phyloP scores from a whole-genome alignment of 2,797 vertebrate species.

The Tachyglossus aculeatus region DNA sequence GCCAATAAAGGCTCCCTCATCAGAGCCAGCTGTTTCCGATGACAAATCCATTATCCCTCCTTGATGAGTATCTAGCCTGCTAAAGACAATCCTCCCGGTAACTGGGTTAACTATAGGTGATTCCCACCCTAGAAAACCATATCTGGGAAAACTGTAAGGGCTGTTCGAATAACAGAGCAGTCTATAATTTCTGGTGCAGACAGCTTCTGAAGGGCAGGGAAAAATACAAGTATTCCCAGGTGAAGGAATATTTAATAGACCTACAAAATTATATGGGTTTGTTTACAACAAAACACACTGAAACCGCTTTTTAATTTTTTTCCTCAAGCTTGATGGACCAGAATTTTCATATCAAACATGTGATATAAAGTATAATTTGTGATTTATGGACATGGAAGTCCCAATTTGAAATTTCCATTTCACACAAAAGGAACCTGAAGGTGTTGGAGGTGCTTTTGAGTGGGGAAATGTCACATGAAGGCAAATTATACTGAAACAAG shows the following conservation, averaged over 20 bases:
- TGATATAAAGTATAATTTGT: too few species aligned
- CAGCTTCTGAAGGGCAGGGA: neutral
- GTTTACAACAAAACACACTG: too few species aligned
- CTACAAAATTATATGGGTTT: too few species aligned
- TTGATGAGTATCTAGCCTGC: neutral
- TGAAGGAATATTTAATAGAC: too few species aligned
- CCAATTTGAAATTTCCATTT: conserved; percentile 41
- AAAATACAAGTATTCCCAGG: too few species aligned
- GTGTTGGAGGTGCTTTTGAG: too few species aligned
- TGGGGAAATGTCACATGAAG: too few species aligned
- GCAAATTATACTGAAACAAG: too few species aligned
- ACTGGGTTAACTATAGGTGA: neutral
- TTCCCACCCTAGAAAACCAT: neutral
- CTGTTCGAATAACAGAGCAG: neutral
- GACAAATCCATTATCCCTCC: conserved; percentile 14
- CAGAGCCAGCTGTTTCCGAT: conserved; percentile 39
- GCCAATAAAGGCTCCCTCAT: conserved; percentile 25
- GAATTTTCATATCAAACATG: too few species aligned
- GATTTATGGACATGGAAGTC: conserved; percentile 38
- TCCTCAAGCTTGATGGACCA: too few species aligned
- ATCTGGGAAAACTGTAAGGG: neutral
- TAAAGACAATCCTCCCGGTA: neutral
- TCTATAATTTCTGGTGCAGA: conserved; percentile 7
- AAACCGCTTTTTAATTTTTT: too few species aligned
- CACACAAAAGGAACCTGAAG: too few species aligned